Evolutionary conservation across 1,140 invertebrate genomes (phyloP).

Genomic region (Geopemphigus sp.): DNA sequence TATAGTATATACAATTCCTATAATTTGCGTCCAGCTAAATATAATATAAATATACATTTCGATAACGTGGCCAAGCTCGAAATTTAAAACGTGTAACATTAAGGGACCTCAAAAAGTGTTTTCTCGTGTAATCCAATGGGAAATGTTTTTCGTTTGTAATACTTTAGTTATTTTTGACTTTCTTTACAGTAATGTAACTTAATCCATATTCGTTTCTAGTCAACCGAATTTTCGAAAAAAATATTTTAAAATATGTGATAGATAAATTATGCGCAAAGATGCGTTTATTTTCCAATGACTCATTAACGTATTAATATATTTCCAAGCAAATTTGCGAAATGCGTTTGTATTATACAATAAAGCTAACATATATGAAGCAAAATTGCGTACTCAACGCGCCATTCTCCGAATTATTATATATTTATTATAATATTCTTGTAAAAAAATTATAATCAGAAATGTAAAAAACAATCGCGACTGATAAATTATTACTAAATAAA

Average conservation of each 20-base stretch:
- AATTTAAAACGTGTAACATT: conserved; percentile 13
- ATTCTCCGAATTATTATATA: background rate
- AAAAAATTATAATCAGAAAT: background rate
- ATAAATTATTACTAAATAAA: background rate
- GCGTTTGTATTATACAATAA: background rate
- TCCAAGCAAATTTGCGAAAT: background rate
- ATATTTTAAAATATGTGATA: background rate
- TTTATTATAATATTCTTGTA: background rate
- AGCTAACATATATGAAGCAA: background rate
- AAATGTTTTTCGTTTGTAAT: conserved; percentile 13
- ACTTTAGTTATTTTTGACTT: background rate
- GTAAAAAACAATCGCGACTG: background rate
- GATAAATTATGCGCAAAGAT: background rate
- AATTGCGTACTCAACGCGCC: background rate
- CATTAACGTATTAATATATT: background rate
- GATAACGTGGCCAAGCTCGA: background rate
- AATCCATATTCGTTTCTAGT: conserved; percentile 18
- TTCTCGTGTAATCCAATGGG: conserved; percentile 13
- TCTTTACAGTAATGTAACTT: conserved; percentile 17
- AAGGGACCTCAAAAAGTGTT: background rate
- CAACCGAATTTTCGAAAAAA: background rate
- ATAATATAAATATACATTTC: background rate
- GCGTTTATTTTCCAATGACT: background rate
- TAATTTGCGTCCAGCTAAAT: background rate
- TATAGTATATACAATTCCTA: background rate